Conservation (phyloP, 1,140 invertebrate genomes). For the Lordiphosa clarofinis region DNA sequence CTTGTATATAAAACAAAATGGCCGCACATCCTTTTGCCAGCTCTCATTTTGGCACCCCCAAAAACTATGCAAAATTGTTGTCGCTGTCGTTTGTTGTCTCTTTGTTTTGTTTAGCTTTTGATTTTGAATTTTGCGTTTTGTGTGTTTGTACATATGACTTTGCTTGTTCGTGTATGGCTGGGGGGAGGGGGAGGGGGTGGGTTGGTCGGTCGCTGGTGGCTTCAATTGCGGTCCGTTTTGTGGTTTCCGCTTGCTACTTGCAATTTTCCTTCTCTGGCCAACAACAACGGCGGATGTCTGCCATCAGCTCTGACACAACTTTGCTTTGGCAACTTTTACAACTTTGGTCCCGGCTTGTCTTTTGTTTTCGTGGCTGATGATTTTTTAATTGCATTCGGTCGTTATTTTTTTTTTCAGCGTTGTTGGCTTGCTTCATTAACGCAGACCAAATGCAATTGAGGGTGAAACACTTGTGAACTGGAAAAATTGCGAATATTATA, state of each 20-base stretch:
- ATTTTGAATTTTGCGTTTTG: constrained; percentile 33
- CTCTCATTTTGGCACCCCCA: constrained; percentile 73
- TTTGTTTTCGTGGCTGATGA: constrained; percentile 56
- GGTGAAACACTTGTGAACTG: too few relatives aligned
- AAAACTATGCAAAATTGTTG: constrained; percentile 75
- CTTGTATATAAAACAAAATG: constrained; percentile 61
- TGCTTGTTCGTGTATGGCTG: constrained; percentile 61
- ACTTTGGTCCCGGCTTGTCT: constrained; percentile 21
- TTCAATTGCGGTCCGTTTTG: constrained; percentile 74
- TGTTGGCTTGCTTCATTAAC: constrained; percentile 44
- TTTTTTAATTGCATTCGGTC: constrained; percentile 68
- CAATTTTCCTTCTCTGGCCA: constrained; percentile 59
- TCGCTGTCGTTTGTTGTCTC: constrained; percentile 55
- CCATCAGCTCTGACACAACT: constrained; percentile 48
- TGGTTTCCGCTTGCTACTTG: constrained; percentile 71
- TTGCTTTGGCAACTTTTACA: constrained; percentile 52
- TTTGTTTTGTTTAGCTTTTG: constrained; percentile 75
- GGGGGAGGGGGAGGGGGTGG: constrained; percentile 16
- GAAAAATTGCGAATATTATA: too few relatives aligned
- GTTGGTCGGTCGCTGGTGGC: constrained; percentile 31
- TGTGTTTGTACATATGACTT: constrained; percentile 68
- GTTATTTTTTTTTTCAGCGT: constrained; percentile 14
- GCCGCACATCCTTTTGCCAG: constrained; percentile 72
- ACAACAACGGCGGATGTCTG: constrained; percentile 35
- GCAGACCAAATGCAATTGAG: not conserved